Evolutionary conservation across 1,140 invertebrate genomes (phyloP), one percentile per base, ranked within the genome.

Genomic region (Euwallacea fornicatus): DNA sequence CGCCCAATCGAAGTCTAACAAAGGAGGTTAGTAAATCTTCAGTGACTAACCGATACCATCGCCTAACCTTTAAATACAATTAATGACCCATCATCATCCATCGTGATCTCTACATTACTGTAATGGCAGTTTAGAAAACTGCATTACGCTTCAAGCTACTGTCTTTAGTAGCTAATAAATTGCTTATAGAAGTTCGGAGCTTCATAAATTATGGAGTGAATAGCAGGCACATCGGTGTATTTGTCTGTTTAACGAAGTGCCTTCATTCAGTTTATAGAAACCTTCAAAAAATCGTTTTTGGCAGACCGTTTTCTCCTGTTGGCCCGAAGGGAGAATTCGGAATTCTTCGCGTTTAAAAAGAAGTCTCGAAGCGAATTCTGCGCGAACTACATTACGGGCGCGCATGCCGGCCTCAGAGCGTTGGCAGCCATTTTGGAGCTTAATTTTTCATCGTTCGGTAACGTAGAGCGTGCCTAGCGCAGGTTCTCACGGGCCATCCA

Each of bases 101-200:
- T 33, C 21, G 21, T 33, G 21, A 33, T 33, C 21, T 33, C 21
- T 33, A 33, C 21, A 33, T 33, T 33, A 33, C 21, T 33, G 21
- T 69, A 62, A 69, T 69, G 67, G 67, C 46, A 43, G 58, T 69
- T 44, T 62, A 63, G 58, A 54, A 54, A 62, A 53, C 67, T 59
- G 59, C 59, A 69, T 69, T 69, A 69, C 67, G 67, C 67, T 69
- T 56, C 8, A 43, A 69, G 67, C 67, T 69, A 69, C 67, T 62
- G 67, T 69, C 67, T 69, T 62, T 55, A 53, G 15, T 16, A n/a
- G 67, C 16, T 69, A 69, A 69, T 69, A 69, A 69, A 69, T 33
- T 33, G 21, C 21, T 69, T 69, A 55, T 42, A 13, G 41, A 11
- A 13, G 59, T 69, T 6, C 8, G 42, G 54, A 55, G 41, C 67